These are phyloP conservation scores for Fissipunctia ypsillon DNA, from an alignment of 2,888 invertebrate species.

Conservation along the genomic window DNA sequence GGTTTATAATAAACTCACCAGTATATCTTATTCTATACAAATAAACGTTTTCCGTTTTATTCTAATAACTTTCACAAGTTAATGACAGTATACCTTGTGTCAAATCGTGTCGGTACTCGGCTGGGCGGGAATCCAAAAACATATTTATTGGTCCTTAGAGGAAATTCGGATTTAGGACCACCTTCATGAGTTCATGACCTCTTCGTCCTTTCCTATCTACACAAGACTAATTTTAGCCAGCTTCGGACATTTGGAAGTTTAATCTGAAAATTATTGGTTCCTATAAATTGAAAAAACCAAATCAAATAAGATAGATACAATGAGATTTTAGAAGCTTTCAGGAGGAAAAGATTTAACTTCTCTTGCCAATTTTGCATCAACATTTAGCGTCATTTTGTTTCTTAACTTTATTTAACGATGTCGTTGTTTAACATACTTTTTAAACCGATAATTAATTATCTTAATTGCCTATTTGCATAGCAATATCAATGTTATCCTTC, in stretches of 20 bases:
- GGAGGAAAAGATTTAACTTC: background rate
- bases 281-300: background rate
- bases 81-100: too few species aligned
- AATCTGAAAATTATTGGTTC: too few species aligned
- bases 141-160: background rate
- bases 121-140: too few species aligned
- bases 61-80: too few species aligned
- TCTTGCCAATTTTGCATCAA: background rate
- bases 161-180: background rate
- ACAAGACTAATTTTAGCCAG: background rate
- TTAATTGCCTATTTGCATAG: slow-evolving; percentile 37
- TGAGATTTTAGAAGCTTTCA: too few species aligned
- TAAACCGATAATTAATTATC: slow-evolving; percentile 8
- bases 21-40: too few species aligned
- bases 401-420: background rate
- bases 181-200: too few species aligned
- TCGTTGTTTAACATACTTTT: background rate
- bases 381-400: background rate
- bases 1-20: too few species aligned
- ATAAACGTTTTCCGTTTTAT: too few species aligned
- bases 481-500: slow-evolving; percentile 27
- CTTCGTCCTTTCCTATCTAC: too few species aligned
- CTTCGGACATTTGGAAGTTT: background rate
- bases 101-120: too few species aligned
- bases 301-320: too few species aligned